Evolutionary conservation across 2,797 vertebrate species (phyloP), one percentile per base, ranked within the genome.

Genomic region (Pseudochaenichthys georgianus): DNA sequence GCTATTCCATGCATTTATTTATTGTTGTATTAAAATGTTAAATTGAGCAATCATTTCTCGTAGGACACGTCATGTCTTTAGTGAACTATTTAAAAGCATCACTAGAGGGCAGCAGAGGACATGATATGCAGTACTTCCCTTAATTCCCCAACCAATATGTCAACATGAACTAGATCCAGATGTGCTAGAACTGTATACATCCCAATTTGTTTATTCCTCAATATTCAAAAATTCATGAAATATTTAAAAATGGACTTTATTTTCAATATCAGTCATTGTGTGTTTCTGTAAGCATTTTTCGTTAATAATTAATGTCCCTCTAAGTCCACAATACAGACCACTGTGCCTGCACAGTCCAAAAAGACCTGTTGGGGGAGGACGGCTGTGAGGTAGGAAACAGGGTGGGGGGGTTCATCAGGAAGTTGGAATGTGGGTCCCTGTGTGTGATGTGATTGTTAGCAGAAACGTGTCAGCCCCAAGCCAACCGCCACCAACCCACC

Each of bases 381-480:
- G 53, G 54, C 62, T 64, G 63, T 47, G 63, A 78, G 64, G 74
- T 71, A 68, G 82, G 93, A 95, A 93, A 92, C 94, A 91, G 94
- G 92, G 93, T 84, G 94, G 65, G 79, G 41, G 69, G 87, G 88
- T 79, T 87, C 89, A 92, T 93, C 93, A 92, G 94, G 94, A 94
- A 95, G 93, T 87, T 91, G 96, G 97, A 97, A 98, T 97, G 96
- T 94, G 93, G 92, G 95, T 95, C 94, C 63, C 86, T 92, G 91
- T 96, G 97, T 98, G 98, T 98, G 96, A 99, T 95, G 96, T 98
- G 97, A 99, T 98, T 96, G 95, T 97, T 97, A 95, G 96, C 97
- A 99, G 97, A 97, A 96, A 95, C 93, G 95, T 96, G 96, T 96
- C 94, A 96, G 96, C 95, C 90, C 84, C 92, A 89, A 85, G 78